Evolutionary conservation across 2,113 vertebrate species (phyloP), one percentile per base, ranked within the genome.

Genomic region (Saguinus midas): DNA sequence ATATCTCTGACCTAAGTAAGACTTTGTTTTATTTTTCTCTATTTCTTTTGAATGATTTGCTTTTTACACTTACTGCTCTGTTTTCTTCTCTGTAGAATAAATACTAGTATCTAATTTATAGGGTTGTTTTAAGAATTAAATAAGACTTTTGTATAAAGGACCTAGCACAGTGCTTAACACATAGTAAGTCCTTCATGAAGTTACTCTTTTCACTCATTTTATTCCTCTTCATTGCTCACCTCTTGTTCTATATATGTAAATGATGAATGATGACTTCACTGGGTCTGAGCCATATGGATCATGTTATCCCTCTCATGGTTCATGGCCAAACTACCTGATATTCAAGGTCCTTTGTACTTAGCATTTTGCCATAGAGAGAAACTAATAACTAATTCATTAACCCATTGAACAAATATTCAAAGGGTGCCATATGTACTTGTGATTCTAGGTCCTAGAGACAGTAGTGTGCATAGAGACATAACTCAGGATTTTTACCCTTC

Each of bases 361-460:
- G 1, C 7, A 86, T 87, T 95, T 95, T 97, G 43, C 90, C 52
- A 64, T 27, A 61, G 68, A 93, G 29, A 45, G 20, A 94, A 43
- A 75, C 12, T 58, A 57, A 91, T 0, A 27, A 50, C 87, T 40
- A 48, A 88, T 90, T 78, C 6, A 70, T 81, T 84, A 57, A 21
- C 57, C 81, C 12, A 84, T 17, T 83, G 23, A 90, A 52, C 2
- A 68, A 37, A 70, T 61, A 70, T 35, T 43, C 93, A 83, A 93
- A 91, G 11, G 25, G 0, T 52, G 1, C 5, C 13, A 8, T 11
- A 5, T 32, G 3, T 80, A 5, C 2, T 45, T 1, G 32, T 90
- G 81, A 81, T 93, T 79, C 16, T 68, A 52, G n/a, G 20, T 78
- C 8, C 45, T 82, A 0, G 10, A 3, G 20, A 68, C 52, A 61